phyloP scores from a whole-genome alignment of 2,797 vertebrate genomes.

The Phoeniculus purpureus region DNA sequence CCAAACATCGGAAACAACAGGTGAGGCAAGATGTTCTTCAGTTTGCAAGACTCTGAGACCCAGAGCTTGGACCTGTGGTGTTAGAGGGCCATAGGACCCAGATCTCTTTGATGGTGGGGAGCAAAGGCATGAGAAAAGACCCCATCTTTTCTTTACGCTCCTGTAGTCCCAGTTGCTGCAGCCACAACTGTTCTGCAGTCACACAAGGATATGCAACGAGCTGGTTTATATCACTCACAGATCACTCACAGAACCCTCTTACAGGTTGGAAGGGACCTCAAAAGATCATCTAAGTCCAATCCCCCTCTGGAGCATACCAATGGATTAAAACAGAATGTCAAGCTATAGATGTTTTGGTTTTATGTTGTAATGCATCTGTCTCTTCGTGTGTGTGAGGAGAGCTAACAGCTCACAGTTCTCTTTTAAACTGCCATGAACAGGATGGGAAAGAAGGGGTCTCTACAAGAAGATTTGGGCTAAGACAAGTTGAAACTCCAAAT shows the following conservation, averaged over 20 bases:
- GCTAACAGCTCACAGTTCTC: not conserved
- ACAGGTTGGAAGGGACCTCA: too few relatives aligned
- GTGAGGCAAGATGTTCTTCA: not conserved
- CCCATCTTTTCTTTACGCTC: fast-evolving
- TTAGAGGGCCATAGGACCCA: not conserved
- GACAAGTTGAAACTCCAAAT: not conserved
- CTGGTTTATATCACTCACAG: not conserved
- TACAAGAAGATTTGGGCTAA: not conserved
- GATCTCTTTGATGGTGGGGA: fast-evolving
- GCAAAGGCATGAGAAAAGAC: not conserved
- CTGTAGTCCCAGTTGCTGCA: not conserved
- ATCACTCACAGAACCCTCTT: too few relatives aligned
- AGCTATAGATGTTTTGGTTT: not conserved
- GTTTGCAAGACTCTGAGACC: not conserved
- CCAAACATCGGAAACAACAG: not conserved
- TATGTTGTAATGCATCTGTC: not conserved
- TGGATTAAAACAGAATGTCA: not conserved
- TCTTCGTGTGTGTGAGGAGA: not conserved
- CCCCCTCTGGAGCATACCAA: too few relatives aligned
- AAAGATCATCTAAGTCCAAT: too few relatives aligned
- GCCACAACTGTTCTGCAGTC: fast-evolving
- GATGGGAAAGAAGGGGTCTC: not conserved
- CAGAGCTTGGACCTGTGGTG: too few relatives aligned
- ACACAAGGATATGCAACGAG: fast-evolving
- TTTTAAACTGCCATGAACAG: not conserved